phyloP scores from a whole-genome alignment of 2,888 invertebrate species.

The Drepana falcataria region DNA sequence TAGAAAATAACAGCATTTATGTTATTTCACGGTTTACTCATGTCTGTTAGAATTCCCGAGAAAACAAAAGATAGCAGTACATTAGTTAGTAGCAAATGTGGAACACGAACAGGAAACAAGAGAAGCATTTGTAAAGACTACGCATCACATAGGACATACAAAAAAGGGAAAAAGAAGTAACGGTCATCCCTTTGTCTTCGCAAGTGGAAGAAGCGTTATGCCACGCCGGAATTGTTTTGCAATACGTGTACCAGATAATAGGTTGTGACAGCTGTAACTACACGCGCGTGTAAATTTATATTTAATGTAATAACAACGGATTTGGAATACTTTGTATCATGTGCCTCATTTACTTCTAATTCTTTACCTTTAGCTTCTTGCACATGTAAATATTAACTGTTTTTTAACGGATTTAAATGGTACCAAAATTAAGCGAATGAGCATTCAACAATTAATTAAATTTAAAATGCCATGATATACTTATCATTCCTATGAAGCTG shows the following conservation, averaged over 20 bases:
- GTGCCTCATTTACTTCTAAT: too few relatives aligned
- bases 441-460: too few relatives aligned
- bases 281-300: not conserved
- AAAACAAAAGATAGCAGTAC: slow-evolving; percentile 35
- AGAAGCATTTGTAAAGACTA: slow-evolving; percentile 43
- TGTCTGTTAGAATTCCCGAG: slow-evolving; percentile 26
- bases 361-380: too few relatives aligned
- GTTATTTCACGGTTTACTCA: slow-evolving; percentile 4
- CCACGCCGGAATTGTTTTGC: slow-evolving; percentile 44
- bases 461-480: too few relatives aligned
- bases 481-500: too few relatives aligned
- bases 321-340: not conserved
- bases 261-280: slow-evolving; percentile 7
- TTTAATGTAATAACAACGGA: not conserved
- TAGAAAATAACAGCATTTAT: too few relatives aligned
- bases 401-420: too few relatives aligned
- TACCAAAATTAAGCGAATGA: too few relatives aligned
- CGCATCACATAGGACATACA: slow-evolving; percentile 40
- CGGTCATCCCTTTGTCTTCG: slow-evolving; percentile 55
- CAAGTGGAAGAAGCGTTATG: slow-evolving; percentile 40
- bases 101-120: slow-evolving; percentile 50
- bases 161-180: slow-evolving; percentile 46
- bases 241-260: slow-evolving; percentile 25
- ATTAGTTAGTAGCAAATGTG: slow-evolving; percentile 35
- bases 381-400: too few relatives aligned